Conservation (phyloP, 2,113 vertebrate species). For the Dasyprocta punctata region DNA sequence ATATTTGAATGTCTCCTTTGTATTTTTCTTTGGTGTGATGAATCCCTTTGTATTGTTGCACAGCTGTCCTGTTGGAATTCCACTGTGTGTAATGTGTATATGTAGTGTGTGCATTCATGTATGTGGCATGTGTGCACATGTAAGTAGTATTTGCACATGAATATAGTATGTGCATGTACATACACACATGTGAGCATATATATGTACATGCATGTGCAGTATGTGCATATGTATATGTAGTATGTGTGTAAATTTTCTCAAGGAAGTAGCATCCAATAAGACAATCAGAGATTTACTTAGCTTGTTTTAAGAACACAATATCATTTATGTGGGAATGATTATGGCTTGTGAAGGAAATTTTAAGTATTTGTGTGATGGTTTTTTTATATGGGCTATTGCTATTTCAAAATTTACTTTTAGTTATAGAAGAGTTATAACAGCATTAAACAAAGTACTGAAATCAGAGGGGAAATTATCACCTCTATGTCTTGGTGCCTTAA, state of each 20-base stretch:
- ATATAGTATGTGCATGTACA: not conserved
- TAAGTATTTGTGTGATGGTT: conserved; percentile 17
- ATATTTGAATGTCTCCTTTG: not conserved
- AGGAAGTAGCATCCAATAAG: not conserved
- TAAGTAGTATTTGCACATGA: not conserved
- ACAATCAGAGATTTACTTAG: conserved; percentile 10
- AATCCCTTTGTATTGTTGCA: not conserved
- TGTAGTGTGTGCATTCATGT: not conserved
- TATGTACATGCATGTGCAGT: not conserved
- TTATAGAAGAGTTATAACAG: not conserved
- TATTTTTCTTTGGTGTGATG: conserved; percentile 32
- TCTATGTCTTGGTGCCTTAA: not conserved
- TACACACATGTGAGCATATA: not conserved
- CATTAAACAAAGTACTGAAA: conserved; percentile 1
- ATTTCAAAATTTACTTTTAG: conserved; percentile 54
- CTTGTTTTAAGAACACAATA: conserved; percentile 56
- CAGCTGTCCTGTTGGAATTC: not conserved
- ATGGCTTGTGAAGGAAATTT: conserved; percentile 24
- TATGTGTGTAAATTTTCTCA: not conserved
- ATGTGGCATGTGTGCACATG: not conserved
- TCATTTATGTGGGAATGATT: not conserved
- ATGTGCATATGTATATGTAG: not conserved
- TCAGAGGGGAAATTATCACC: not conserved
- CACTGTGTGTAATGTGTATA: not conserved
- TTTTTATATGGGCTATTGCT: conserved; percentile 16